A percentile compares a stretch with the other conserved stretches of the same genome.
These are phyloP conservation scores for Drepana falcataria DNA, from an alignment of 2,888 invertebrate genomes.

Conservation along the genomic window DNA sequence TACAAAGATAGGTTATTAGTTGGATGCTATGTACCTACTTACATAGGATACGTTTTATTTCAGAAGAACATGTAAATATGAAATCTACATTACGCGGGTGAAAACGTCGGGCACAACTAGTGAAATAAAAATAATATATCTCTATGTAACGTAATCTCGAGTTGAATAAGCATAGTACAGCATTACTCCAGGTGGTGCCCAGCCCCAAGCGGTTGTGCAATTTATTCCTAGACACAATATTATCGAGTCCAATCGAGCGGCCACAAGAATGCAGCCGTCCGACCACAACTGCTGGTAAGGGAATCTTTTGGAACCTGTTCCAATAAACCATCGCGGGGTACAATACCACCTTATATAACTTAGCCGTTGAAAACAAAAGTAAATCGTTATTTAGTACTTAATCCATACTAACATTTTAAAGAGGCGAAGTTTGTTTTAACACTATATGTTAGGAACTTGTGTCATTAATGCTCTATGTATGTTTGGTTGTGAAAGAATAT, in stretches of 20 bases:
- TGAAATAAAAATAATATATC: not conserved
- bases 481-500: too few species aligned
- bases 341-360: conserved; percentile 12
- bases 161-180: not conserved
- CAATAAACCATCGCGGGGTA: conserved; percentile 26
- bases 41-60: too few species aligned
- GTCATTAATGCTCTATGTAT: too few species aligned
- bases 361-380: not conserved
- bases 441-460: too few species aligned
- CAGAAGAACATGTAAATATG: too few species aligned
- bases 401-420: too few species aligned
- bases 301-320: conserved; percentile 66
- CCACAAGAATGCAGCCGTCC: conserved; percentile 52
- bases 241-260: conserved; percentile 52
- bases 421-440: too few species aligned
- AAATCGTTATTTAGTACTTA: not conserved
- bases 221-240: conserved; percentile 44
- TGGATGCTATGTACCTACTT: too few species aligned
- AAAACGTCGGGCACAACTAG: too few species aligned
- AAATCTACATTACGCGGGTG: too few species aligned
- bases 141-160: not conserved
- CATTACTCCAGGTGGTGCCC: not conserved
- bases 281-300: conserved; percentile 51
- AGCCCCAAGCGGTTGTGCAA: conserved; percentile 21
- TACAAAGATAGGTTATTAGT: too few species aligned